Evolutionary conservation across 2,797 vertebrate species (phyloP).

Genomic region (Myiothlypis coronata): DNA sequence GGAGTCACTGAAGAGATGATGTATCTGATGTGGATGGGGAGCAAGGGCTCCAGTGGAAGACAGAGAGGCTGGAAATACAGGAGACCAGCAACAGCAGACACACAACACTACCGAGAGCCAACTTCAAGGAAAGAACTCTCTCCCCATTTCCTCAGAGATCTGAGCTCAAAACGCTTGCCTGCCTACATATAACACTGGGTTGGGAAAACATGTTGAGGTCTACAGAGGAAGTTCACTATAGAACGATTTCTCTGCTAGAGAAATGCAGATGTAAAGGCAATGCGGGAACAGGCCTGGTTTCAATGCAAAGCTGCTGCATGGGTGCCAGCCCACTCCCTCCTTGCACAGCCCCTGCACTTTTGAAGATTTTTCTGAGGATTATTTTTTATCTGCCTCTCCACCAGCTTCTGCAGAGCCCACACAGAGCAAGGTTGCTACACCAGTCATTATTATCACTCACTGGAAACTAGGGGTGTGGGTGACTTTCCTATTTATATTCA

Average conservation of each 20-base stretch:
- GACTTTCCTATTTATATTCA: constrained; percentile 18
- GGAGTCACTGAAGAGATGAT: fast-evolving
- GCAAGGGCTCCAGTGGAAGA: neutral
- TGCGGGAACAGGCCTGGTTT: neutral
- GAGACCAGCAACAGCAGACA: neutral
- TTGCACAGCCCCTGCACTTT: neutral
- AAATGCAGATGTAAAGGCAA: neutral
- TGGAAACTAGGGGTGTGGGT: neutral
- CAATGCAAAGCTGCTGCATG: neutral
- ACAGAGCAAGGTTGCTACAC: neutral
- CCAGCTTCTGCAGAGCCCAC: neutral
- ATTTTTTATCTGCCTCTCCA: neutral
- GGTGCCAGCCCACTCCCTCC: neutral
- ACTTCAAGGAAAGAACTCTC: neutral
- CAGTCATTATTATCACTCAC: neutral
- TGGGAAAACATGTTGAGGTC: neutral
- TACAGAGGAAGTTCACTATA: neutral
- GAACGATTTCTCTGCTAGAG: neutral
- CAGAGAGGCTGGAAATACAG: neutral
- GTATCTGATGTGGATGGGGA: fast-evolving
- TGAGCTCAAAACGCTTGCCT: fast-evolving
- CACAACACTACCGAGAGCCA: neutral
- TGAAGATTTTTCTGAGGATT: neutral
- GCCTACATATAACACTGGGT: fast-evolving
- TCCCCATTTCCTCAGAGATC: neutral